Percentiles rank a stretch among this genome's conserved stretches.
Evolutionary conservation across 92 coral and sea anemone species (phyloP).

Genomic region (Micromussa lordhowensis): DNA sequence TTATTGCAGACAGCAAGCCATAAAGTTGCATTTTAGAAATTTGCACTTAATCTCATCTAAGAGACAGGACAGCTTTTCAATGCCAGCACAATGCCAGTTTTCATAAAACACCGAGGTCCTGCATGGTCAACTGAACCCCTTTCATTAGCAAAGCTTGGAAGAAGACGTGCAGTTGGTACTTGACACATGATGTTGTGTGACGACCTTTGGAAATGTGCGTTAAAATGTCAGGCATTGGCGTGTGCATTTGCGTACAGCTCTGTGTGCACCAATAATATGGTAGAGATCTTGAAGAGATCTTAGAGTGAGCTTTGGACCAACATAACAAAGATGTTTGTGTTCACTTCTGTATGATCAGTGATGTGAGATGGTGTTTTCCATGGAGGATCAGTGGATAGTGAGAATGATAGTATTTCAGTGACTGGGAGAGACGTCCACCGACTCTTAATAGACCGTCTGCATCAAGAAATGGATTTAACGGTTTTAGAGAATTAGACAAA

Average conservation of each 20-base stretch:
- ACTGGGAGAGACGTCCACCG: slow-evolving; percentile 63
- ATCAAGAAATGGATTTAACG: slow-evolving; percentile 68
- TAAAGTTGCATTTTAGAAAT: no score
- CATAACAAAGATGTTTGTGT: slow-evolving; percentile 65
- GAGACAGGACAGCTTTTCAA: not conserved
- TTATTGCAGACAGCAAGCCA: no score
- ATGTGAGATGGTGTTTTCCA: slow-evolving; percentile 55
- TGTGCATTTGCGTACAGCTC: slow-evolving; percentile 62
- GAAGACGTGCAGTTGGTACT: slow-evolving; percentile 55
- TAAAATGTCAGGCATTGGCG: slow-evolving; percentile 57
- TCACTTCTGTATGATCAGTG: slow-evolving; percentile 50
- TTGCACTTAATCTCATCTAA: not conserved
- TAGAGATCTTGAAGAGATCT: slow-evolving; percentile 62
- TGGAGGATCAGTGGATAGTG: slow-evolving; percentile 63
- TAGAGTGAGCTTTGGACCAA: slow-evolving; percentile 63
- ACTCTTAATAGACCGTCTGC: slow-evolving; percentile 67
- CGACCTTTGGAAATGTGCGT: slow-evolving; percentile 34
- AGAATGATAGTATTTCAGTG: slow-evolving; percentile 27
- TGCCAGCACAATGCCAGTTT: not conserved
- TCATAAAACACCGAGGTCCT: slow-evolving; percentile 29
- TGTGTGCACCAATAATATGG: slow-evolving; percentile 61
- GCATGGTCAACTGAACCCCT: slow-evolving; percentile 64
- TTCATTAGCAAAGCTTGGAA: slow-evolving; percentile 49
- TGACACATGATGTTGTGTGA: slow-evolving; percentile 68
- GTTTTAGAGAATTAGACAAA: slow-evolving; percentile 27